Percentiles rank a stretch among this genome's conserved stretches.
Evolutionary conservation across 2,888 invertebrate species (phyloP).

Genomic region (Tenthredo livida): DNA sequence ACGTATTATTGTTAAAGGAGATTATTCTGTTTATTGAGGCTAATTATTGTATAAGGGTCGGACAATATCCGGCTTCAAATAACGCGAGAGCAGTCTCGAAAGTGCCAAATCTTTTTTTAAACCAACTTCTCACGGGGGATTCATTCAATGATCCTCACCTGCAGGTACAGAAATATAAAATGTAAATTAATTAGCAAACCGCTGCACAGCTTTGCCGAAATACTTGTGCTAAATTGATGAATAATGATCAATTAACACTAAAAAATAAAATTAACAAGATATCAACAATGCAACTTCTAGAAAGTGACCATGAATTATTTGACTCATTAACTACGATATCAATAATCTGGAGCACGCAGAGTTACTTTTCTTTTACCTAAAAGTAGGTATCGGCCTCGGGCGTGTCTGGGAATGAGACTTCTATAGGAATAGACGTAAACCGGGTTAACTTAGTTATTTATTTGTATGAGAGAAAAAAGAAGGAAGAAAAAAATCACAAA

Average conservation of each 20-base stretch:
- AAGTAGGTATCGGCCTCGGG: conserved; percentile 28
- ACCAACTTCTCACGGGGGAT: not conserved
- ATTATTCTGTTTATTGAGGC: not conserved
- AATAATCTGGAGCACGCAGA: conserved; percentile 24
- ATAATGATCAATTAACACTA: not conserved
- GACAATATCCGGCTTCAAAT: not conserved
- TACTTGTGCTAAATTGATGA: no score
- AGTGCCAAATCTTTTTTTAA: not conserved
- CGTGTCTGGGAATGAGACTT: not conserved
- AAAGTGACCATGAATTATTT: conserved; percentile 16
- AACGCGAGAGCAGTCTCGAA: conserved; percentile 13
- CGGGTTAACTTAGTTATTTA: not conserved
- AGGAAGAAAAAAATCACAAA: not conserved
- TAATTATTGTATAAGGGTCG: conserved; percentile 8
- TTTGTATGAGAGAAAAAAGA: not conserved
- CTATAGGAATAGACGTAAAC: not conserved
- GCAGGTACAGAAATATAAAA: not conserved
- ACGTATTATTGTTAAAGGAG: not conserved
- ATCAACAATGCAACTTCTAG: not conserved
- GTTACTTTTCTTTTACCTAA: not conserved
- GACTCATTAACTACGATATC: conserved; percentile 13
- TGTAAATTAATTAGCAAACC: not conserved
- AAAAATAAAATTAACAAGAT: not conserved
- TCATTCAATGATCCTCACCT: not conserved
- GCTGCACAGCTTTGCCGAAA: no score